Evolutionary conservation across 2,888 invertebrate genomes (phyloP).

Genomic region (Erebia epiphron): DNA sequence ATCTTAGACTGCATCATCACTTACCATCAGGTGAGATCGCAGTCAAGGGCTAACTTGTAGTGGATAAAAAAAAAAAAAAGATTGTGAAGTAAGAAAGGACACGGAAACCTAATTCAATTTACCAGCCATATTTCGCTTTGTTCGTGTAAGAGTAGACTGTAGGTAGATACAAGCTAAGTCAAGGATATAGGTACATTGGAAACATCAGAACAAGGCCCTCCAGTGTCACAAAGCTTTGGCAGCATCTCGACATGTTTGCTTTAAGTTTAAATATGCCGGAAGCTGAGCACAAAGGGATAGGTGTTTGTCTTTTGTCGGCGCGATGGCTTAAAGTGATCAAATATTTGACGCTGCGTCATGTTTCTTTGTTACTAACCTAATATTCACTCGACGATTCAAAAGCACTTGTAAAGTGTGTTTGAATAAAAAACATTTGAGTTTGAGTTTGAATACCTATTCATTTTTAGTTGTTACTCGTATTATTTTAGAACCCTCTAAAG

Average conservation of each 20-base stretch:
- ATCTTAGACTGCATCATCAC: too few species aligned
- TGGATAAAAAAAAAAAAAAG: too few species aligned
- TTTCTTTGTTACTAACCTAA: background rate
- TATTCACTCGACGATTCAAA: too few species aligned
- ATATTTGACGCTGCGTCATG: constrained; percentile 14
- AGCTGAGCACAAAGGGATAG: constrained; percentile 21
- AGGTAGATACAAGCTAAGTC: background rate
- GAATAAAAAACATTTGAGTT: too few species aligned
- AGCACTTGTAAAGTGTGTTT: too few species aligned
- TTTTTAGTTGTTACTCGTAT: too few species aligned
- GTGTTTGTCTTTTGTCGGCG: constrained; percentile 17
- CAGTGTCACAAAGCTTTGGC: constrained; percentile 16
- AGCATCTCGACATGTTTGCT: constrained; percentile 22
- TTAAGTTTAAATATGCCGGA: constrained; percentile 20
- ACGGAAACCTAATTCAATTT: background rate
- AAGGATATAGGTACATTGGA: constrained; percentile 4
- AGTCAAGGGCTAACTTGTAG: too few species aligned
- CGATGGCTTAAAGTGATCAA: constrained; percentile 21
- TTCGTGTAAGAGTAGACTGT: background rate
- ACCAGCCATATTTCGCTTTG: background rate
- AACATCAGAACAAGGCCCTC: constrained; percentile 13
- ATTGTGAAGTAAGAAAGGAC: too few species aligned
- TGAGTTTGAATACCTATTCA: too few species aligned
- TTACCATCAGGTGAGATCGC: too few species aligned
- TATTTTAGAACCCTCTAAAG: too few species aligned